Evolutionary conservation across 2,113 vertebrate species (phyloP).

Genomic region (Halcyon malimbica): DNA sequence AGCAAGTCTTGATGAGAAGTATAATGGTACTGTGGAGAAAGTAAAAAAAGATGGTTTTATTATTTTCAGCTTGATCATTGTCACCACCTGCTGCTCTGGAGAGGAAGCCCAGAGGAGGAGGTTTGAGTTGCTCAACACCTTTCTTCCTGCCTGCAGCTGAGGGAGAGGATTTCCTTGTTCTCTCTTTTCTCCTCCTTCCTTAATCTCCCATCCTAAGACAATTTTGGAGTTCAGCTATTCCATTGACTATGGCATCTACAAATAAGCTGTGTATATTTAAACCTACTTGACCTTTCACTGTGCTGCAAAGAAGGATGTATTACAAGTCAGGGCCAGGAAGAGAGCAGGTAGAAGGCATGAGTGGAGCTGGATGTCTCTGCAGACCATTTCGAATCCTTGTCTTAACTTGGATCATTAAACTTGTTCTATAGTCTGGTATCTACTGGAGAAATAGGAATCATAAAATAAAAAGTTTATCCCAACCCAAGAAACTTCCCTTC

Average conservation of each 20-base stretch:
- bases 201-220: neutral
- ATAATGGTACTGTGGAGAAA: neutral
- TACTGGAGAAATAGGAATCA: neutral
- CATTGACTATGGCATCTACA: neutral
- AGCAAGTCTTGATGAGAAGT: neutral
- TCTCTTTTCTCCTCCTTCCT: neutral
- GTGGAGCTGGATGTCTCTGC: neutral
- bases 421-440: neutral
- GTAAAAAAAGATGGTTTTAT: neutral
- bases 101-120: neutral
- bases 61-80: neutral
- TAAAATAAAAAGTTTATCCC: neutral
- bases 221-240: neutral
- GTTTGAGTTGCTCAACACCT: neutral
- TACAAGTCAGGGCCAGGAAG: neutral
- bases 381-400: neutral
- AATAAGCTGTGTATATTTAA: neutral
- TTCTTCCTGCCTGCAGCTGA: neutral
- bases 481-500: neutral
- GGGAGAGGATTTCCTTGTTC: neutral
- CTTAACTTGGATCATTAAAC: neutral
- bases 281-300: neutral
- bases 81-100: neutral
- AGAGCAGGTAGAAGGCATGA: neutral
- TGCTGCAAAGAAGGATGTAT: neutral